phyloP scores from a whole-genome alignment of 2,113 vertebrate species.

The Tenebrosternarchus preto region DNA sequence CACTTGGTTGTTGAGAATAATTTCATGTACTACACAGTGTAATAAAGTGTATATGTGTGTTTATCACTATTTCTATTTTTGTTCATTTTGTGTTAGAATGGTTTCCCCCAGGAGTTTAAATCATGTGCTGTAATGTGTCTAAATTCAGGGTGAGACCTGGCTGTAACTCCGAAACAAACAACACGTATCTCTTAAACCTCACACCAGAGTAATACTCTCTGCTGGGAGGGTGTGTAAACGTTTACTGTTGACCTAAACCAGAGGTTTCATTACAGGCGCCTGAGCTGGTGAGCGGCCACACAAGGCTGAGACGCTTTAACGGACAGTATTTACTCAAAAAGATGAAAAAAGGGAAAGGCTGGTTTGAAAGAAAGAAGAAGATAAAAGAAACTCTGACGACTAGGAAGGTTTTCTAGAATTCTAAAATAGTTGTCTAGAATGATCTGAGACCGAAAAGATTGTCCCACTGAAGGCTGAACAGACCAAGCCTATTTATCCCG shows the following conservation, averaged over 20 bases:
- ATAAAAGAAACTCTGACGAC: neutral
- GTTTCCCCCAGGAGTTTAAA: neutral
- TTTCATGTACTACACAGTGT: neutral
- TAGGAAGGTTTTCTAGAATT: neutral
- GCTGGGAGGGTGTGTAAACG: neutral
- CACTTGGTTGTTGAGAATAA: neutral
- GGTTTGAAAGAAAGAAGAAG: neutral
- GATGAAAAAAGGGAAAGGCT: neutral
- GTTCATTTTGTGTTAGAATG: neutral
- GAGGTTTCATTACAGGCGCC: neutral
- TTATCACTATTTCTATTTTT: neutral
- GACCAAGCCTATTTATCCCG: neutral
- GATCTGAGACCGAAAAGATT: neutral
- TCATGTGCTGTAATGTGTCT: neutral
- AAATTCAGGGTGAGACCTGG: neutral
- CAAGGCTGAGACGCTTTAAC: neutral
- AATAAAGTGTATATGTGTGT: constrained; percentile 16
- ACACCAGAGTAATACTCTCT: no score
- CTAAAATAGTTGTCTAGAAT: neutral
- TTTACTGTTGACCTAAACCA: neutral
- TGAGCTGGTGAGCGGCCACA: neutral
- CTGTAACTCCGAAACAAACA: neutral
- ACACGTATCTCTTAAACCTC: neutral
- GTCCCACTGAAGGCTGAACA: neutral
- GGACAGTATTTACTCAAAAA: neutral